Conservation (phyloP, 2,888 invertebrate species). For the Ethmia dodecea region DNA sequence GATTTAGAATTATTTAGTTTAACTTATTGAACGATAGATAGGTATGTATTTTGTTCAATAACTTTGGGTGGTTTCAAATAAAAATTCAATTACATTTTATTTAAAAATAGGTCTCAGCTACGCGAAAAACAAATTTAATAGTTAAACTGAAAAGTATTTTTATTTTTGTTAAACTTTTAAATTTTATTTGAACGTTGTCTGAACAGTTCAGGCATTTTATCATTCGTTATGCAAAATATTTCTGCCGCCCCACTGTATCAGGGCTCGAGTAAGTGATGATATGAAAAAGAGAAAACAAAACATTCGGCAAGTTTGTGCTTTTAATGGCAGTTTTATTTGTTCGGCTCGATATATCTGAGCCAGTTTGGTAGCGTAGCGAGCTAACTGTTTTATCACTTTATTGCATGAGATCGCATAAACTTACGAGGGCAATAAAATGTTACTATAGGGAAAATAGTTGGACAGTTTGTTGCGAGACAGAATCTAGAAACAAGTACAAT, state of each 20-base stretch:
- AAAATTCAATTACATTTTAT: no score
- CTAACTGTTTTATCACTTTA: conserved; percentile 77
- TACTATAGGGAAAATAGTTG: conserved; percentile 46
- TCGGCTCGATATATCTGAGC: conserved; percentile 62
- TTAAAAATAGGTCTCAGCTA: no score
- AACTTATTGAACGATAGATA: no score
- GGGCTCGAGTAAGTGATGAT: conserved; percentile 33
- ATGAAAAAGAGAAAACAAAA: conserved; percentile 60
- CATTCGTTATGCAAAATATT: conserved; percentile 30
- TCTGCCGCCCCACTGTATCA: conserved; percentile 24
- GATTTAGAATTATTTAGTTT: no score
- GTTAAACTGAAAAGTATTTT: no score
- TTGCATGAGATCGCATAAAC: conserved; percentile 71
- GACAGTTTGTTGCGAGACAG: conserved; percentile 25
- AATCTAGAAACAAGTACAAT: conserved; percentile 22
- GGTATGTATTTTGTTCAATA: no score
- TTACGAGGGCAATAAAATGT: conserved; percentile 62
- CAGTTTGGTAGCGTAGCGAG: conserved; percentile 56
- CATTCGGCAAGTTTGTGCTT: conserved; percentile 61
- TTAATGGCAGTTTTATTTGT: conserved; percentile 70
- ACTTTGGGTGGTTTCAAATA: no score
- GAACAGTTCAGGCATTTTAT: conserved; percentile 19
- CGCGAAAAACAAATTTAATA: no score
- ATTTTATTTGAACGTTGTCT: no score
- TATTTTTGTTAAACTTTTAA: no score